Conservation (phyloP, 2,888 invertebrate genomes). For the Hanleya hanleyi region DNA sequence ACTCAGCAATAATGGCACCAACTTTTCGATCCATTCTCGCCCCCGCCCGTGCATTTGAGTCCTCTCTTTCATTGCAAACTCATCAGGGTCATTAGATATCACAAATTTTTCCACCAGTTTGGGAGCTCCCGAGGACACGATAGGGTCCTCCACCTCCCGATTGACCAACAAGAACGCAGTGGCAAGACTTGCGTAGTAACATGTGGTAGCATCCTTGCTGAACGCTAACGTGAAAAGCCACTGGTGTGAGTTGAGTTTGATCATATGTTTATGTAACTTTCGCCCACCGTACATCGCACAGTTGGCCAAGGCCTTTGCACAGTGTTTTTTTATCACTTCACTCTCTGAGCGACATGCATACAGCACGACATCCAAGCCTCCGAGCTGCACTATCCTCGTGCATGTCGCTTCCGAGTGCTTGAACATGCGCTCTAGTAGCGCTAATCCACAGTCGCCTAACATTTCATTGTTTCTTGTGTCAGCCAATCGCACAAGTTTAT, state of each 20-base stretch:
- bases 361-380: slow-evolving; percentile 6
- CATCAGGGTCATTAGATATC: slow-evolving; percentile 7
- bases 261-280: slow-evolving; percentile 6
- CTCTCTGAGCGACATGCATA: slow-evolving; percentile 9
- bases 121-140: background rate
- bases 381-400: slow-evolving; percentile 2
- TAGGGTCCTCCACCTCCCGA: slow-evolving; percentile 1
- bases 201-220: slow-evolving; percentile 6
- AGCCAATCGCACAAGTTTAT: slow-evolving; percentile 8
- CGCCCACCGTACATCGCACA: slow-evolving; percentile 11
- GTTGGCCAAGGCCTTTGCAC: slow-evolving; percentile 12
- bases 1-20: slow-evolving; percentile 5
- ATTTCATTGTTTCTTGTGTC: background rate
- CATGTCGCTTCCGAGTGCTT: slow-evolving; percentile 7
- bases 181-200: slow-evolving; percentile 11
- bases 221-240: slow-evolving; percentile 10
- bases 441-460: slow-evolving; percentile 7
- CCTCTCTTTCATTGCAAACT: slow-evolving; percentile 3
- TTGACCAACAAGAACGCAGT: slow-evolving; percentile 3
- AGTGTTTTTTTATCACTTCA: slow-evolving; percentile 5
- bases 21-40: slow-evolving; percentile 8
- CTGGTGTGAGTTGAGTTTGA: slow-evolving; percentile 6
- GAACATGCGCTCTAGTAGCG: slow-evolving; percentile 2
- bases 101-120: slow-evolving; percentile 16
- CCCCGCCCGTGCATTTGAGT: background rate